phyloP scores from a whole-genome alignment of 23 tunicate genomes.

The Corella eumyota region DNA sequence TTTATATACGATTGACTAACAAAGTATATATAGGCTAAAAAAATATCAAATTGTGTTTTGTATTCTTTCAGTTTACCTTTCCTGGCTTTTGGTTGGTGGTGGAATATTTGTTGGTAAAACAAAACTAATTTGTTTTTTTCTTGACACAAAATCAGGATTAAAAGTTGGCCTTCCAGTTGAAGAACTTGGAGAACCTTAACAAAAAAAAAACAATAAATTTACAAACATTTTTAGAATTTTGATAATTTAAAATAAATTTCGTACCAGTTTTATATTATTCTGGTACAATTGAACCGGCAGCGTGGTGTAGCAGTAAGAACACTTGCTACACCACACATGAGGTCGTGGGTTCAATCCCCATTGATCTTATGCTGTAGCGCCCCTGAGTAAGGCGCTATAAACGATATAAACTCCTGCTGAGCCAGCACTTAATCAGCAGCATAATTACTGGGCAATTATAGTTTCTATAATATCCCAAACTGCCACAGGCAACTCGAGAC shows the following conservation, averaged over 20 bases:
- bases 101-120: conserved; percentile 16
- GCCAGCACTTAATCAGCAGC: too few species aligned
- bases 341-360: too few species aligned
- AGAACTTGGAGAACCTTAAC: conserved; percentile 14
- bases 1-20: not conserved
- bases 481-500: too few species aligned
- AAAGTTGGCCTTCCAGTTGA: conserved; percentile 12
- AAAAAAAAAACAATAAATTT: conserved; percentile 10
- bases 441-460: too few species aligned
- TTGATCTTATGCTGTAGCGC: too few species aligned
- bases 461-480: too few species aligned
- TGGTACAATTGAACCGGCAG: too few species aligned
- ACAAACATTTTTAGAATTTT: not conserved
- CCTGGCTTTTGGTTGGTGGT: conserved; percentile 34
- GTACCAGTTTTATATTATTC: too few species aligned
- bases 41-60: not conserved
- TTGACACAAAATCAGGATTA: not conserved
- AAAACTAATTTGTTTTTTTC: conserved; percentile 38
- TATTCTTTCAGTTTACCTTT: conserved; percentile 41
- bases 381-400: too few species aligned
- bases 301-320: too few species aligned
- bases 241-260: not conserved
- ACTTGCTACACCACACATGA: too few species aligned
- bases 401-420: too few species aligned
- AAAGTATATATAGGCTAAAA: not conserved